Base-by-base conservation (phyloP, 2,888 invertebrate genomes). In the Tenodera sinensis region DNA sequence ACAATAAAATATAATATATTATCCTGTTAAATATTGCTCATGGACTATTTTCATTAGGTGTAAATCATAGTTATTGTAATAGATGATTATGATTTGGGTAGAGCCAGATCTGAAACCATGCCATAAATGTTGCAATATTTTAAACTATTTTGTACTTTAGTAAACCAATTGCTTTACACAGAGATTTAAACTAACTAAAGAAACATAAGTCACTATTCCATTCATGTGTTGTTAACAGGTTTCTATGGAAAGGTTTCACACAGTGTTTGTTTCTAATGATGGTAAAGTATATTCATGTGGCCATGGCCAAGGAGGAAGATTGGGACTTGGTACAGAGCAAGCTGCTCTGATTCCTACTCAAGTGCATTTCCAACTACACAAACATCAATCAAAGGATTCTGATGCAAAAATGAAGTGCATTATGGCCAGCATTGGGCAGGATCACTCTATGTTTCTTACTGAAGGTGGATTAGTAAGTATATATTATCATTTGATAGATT, bases 161-260 rank as follows among this genome's bases (percentile, higher is more conserved):
- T 34, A 34, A 34, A 34, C 4, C 2, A 4, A 3, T 30, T 30
- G 30, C 3, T 30, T 30, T 30, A 30, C 30, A 30, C 30, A 30
- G 30, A 30, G 30, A 30, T 30, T 3, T 34, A 34, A 34, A 7
- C 7, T 34, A 34, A 7, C 34, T 34, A 34, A 7, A 7, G 34
- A 34, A 34, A 34, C 34, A 30, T 30, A 34, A 34, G 34, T 34
- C 7, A 34, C 34, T 34, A 34, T 3, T 34, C 34, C 7, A 34
- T 34, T 34, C 34, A 34, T 34, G 4, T 34, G 7, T 34, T 34
- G 27, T 42, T 91, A 92, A 6, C 93, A 96, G 96, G 95, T 97
- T n/a, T 95, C 95, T 91, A 94, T 97, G 91, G 95, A 96, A 91
- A 96, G 96, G 93, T 97, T 96, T 93, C 97, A 97, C 93, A 96